Evolutionary conservation across 2,888 invertebrate genomes (phyloP), one percentile per base, ranked within the genome.

Genomic region (Polyploca ridens): DNA sequence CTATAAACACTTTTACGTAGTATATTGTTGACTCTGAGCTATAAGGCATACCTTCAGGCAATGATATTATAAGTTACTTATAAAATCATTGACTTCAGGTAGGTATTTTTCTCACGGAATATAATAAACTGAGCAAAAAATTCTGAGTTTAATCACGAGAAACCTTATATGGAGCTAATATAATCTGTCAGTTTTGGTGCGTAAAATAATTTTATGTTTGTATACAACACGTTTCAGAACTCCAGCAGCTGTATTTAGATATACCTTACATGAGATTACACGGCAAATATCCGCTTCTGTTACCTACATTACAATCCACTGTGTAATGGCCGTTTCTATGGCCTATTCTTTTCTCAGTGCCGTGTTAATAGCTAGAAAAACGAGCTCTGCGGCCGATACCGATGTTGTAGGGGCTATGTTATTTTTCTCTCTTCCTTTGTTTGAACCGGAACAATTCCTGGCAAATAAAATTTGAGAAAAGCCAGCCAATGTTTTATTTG

Each of bases 321-420:
- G 62, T 6, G 66, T 68, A 67, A 70, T 68, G 61, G 69, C 58
- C 62, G 63, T 59, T 68, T 64, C 67, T 69, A 71, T 77, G 63
- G 74, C 73, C 74, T 70, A 80, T 81, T 75, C 69, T 73, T 76
- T 76, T 69, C 59, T n/a, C 68, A 69, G 63, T 67, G 59, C 63
- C 62, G 64, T 59, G 69, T 68, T 79, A 76, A 77, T 75, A 72
- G 76, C 67, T 64, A 62, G 68, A 70, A 72, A 69, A 74, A 71
- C 66, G 68, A 60, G 61, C 63, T 58, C 58, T 69, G 68, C 62
- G 58, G 65, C 63, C 58, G 63, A 70, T 44, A 62, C 58, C 62
- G 64, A 46, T 61, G 62, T 57, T 64, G 49, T 64, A n/a, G 14
- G 38, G 54, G 44, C 58, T n/a, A n/a, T 58, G 38, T 7, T 41